Evolutionary conservation across 2,888 invertebrate species (phyloP).

Genomic region (Ashinkailepas kermadecensis): DNA sequence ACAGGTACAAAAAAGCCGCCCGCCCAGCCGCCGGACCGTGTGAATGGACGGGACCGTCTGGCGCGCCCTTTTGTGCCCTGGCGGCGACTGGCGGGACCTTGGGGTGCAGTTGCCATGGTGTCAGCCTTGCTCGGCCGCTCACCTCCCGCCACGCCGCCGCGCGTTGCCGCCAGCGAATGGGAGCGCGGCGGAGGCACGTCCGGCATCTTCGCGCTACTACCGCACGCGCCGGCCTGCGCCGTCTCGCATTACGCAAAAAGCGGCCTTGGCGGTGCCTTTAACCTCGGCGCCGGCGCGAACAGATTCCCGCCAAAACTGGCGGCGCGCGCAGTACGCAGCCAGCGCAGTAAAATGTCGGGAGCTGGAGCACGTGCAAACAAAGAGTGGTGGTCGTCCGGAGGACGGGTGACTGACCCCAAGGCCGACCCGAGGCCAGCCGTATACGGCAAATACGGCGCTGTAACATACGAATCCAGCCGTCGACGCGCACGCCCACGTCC

Average conservation of each 20-base stretch:
- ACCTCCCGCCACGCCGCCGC: not conserved
- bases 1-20: not conserved
- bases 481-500: too few species aligned
- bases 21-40: not conserved
- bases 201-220: not conserved
- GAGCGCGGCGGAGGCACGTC: not conserved
- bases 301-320: conserved; percentile 12
- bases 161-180: not conserved
- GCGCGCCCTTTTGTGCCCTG: not conserved
- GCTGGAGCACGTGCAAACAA: conserved; percentile 11
- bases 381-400: conserved; percentile 1
- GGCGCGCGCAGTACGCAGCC: not conserved
- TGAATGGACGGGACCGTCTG: not conserved
- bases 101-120: not conserved
- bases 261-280: conserved; percentile 18
- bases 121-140: not conserved
- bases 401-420: not conserved
- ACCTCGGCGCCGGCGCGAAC: not conserved
- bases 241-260: conserved; percentile 8
- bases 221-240: not conserved
- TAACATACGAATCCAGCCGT: not conserved
- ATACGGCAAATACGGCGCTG: not conserved
- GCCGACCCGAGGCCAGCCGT: not conserved
- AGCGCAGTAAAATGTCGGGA: too few species aligned
- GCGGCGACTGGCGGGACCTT: not conserved